Conservation (phyloP, 2,888 invertebrate genomes). For the Elysia crispata region DNA sequence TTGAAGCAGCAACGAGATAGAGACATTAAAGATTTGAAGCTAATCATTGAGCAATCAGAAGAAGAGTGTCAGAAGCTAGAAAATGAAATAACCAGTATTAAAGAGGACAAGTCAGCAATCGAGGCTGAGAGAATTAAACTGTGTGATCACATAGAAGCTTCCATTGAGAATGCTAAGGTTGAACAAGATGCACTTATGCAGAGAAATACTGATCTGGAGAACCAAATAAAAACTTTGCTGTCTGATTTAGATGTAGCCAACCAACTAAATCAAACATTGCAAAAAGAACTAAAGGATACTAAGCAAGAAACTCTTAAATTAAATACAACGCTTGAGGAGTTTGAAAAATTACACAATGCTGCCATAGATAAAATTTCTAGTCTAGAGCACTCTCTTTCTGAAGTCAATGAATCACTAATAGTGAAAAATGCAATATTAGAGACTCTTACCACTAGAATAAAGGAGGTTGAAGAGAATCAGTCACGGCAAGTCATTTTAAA, state of each 20-base stretch:
- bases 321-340: slow-evolving; percentile 40
- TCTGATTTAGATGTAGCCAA: slow-evolving; percentile 20
- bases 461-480: slow-evolving; percentile 39
- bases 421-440: slow-evolving; percentile 50
- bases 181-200: slow-evolving; percentile 26
- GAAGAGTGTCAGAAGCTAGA: slow-evolving; percentile 29
- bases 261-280: slow-evolving; percentile 21
- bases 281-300: slow-evolving; percentile 24
- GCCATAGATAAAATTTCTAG: slow-evolving; percentile 25
- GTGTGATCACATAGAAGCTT: slow-evolving; percentile 32
- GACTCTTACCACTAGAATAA: slow-evolving; percentile 43
- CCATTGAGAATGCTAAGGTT: slow-evolving; percentile 19
- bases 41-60: slow-evolving; percentile 32
- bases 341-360: slow-evolving; percentile 3
- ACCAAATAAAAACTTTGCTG: slow-evolving; percentile 18
- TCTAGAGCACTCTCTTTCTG: slow-evolving; percentile 24
- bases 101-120: slow-evolving; percentile 7
- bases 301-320: slow-evolving; percentile 44
- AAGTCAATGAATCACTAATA: slow-evolving; percentile 48
- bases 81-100: slow-evolving; percentile 27
- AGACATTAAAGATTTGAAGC: slow-evolving; percentile 40
- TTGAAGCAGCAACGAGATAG: slow-evolving; percentile 34
- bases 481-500: slow-evolving; percentile 22
- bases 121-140: slow-evolving; percentile 39
- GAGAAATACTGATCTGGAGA: slow-evolving; percentile 13